Evolutionary conservation across 2,888 invertebrate genomes (phyloP).

Genomic region (Cabera pusaria): DNA sequence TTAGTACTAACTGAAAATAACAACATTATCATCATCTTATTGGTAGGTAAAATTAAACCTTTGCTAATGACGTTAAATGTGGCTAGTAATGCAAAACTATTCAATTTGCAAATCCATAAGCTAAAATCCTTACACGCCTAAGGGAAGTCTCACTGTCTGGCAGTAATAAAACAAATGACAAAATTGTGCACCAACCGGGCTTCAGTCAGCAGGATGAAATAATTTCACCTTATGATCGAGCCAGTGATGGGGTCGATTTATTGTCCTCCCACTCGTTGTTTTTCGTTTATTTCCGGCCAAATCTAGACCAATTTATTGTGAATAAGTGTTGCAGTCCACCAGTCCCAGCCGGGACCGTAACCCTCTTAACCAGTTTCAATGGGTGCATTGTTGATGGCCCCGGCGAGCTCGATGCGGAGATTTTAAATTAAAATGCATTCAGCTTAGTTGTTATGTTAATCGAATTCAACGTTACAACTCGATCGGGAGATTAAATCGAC

Average conservation of each 20-base stretch:
- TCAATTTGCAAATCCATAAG: no score
- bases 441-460: constrained; percentile 54
- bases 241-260: constrained; percentile 53
- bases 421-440: constrained; percentile 56
- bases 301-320: constrained; percentile 57
- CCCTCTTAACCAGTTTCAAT: constrained; percentile 47
- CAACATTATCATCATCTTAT: no score
- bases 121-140: no score
- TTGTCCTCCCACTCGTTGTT: constrained; percentile 57
- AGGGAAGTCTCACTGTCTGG: constrained; percentile 20
- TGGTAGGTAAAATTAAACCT: no score
- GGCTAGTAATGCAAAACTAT: no score
- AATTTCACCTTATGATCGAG: constrained; percentile 56
- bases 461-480: constrained; percentile 37
- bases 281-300: constrained; percentile 64
- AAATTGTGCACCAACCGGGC: constrained; percentile 49
- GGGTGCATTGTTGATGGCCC: constrained; percentile 44
- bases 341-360: constrained; percentile 43
- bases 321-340: constrained; percentile 47
- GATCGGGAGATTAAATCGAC: constrained; percentile 28
- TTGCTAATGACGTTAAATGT: no score
- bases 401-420: constrained; percentile 36
- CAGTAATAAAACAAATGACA: constrained; percentile 51
- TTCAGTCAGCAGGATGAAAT: constrained; percentile 59
- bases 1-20: no score